Evolutionary conservation across 2,888 invertebrate species (phyloP), one percentile per base, ranked within the genome.

Genomic region (Euzophera pinguis): DNA sequence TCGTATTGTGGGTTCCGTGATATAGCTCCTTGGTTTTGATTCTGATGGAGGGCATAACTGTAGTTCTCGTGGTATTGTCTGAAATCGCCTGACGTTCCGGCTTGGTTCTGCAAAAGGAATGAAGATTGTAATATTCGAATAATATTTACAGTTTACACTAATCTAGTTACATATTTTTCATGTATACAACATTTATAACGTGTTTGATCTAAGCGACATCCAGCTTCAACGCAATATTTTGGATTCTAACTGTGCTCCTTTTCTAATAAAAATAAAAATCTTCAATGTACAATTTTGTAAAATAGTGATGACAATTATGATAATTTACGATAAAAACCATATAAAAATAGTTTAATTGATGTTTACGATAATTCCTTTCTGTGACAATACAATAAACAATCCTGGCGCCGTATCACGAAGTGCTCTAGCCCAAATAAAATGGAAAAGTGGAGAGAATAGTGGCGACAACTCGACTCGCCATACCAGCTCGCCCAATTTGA

Each of bases 31-130:
- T 81, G 91, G 57, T 71, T 79, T 60, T 81, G 83, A 53, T 71
- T 81, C 49, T 74, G 76, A 53, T 84, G 82, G 67, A 92, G 90
- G 32, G 84, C 81, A 64, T 91, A 88, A 38, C 88, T 83, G 78
- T 91, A 92, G 64, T 86, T 91, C 38, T 91, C 90, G 65, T 92
- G 86, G 71, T 91, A 92, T 58, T 91, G 84, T 57, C 90, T 76
- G 65, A 85, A 87, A 69, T 91, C 90, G n/a, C 78, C 73, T 35
- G 90, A 89, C 41, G 90, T 84, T 50, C 90, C 88, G 41, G 91
- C 83, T 72, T 91, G 87, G 63, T 90, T 90, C 87, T 92, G 91
- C 42, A 67, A 63, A n/a, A 59, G 50, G 49, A 62, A 43, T 9
- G 7, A 13, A 29, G 22, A 43, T 13, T 41, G 16, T 41, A 22